Conservation (phyloP, 2,113 vertebrate genomes). For the Acrocephalus kingi region DNA sequence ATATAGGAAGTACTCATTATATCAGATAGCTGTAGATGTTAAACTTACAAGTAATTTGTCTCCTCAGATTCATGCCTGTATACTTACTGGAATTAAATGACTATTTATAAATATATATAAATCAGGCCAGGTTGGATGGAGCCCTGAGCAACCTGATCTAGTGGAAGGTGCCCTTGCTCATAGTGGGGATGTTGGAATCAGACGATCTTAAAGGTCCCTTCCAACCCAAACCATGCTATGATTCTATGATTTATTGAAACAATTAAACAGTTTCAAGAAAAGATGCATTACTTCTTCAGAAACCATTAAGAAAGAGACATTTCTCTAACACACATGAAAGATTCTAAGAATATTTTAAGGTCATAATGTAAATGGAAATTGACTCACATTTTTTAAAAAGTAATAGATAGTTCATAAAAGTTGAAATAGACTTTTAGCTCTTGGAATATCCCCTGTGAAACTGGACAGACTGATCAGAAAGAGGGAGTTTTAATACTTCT, state of each 20-base stretch:
- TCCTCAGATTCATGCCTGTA: background rate
- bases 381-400: background rate
- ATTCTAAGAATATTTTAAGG: background rate
- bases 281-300: background rate
- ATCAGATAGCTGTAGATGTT: background rate
- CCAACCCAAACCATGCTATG: no score
- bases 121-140: background rate
- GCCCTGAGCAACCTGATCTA: background rate
- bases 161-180: background rate
- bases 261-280: background rate
- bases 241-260: background rate
- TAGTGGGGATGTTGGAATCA: background rate
- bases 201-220: background rate
- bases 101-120: background rate
- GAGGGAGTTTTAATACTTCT: background rate
- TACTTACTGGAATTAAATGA: background rate
- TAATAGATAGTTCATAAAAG: background rate
- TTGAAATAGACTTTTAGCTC: background rate
- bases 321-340: background rate
- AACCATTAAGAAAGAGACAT: background rate
- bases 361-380: background rate
- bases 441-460: background rate
- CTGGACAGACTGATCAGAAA: background rate
- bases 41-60: background rate
- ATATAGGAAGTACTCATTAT: background rate